These are phyloP conservation scores for Prochilodus magdalenae DNA, from an alignment of 2,113 vertebrate genomes.

Conservation along the genomic window DNA sequence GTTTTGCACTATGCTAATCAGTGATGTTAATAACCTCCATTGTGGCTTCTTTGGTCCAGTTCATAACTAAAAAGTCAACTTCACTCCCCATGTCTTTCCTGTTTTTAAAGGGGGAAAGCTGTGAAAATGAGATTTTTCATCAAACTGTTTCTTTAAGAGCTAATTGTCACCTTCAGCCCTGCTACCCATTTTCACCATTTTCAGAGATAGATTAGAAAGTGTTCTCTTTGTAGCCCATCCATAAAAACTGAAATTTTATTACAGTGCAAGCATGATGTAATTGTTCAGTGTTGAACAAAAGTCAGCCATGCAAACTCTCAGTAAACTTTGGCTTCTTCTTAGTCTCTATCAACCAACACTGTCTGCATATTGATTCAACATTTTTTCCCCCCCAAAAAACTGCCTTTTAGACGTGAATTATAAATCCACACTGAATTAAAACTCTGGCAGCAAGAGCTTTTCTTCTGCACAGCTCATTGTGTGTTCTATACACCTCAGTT, in stretches of 20 bases:
- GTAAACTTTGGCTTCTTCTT: not conserved
- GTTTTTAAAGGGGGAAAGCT: too few species aligned
- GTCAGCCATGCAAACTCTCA: not conserved
- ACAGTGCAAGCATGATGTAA: not conserved
- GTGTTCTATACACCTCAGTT: not conserved
- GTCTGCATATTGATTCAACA: conserved; percentile 25
- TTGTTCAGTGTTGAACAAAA: not conserved
- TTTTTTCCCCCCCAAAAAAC: not conserved
- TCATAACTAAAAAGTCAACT: too few species aligned
- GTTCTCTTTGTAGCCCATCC: not conserved
- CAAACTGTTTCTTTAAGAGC: not conserved
- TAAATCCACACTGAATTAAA: not conserved
- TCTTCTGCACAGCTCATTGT: not conserved
- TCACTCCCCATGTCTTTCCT: too few species aligned
- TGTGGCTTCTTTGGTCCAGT: too few species aligned
- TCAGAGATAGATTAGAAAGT: not conserved
- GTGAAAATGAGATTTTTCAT: not conserved
- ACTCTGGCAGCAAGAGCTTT: not conserved
- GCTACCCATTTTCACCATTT: not conserved
- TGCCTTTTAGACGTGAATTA: conserved; percentile 12
- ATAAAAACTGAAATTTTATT: not conserved
- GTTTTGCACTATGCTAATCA: too few species aligned
- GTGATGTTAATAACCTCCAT: too few species aligned
- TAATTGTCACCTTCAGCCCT: not conserved
- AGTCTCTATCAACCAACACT: not conserved